A percentile compares a stretch with the other conserved stretches of the same genome.
These are phyloP conservation scores for Macrostomum lignano DNA, from an alignment of 1,140 invertebrate species.

Conservation along the genomic window DNA sequence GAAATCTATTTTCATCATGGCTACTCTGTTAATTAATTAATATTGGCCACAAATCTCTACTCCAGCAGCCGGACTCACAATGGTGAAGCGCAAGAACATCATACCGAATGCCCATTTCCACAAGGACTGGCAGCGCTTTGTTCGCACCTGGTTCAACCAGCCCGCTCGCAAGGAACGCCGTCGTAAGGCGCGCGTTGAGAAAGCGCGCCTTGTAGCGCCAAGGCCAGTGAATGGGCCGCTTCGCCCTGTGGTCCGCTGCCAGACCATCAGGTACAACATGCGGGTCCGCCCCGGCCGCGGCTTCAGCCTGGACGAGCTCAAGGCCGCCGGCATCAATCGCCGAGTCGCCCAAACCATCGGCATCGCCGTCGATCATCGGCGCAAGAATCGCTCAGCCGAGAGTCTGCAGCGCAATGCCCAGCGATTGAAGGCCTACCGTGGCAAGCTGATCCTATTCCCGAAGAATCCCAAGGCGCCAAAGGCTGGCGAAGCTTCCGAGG, in stretches of 20 bases:
- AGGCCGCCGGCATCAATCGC: slow-evolving; percentile 50
- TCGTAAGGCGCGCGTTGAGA: slow-evolving; percentile 53
- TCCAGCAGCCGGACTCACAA: too few relatives aligned
- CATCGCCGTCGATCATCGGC: slow-evolving; percentile 67
- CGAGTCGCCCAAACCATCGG: slow-evolving; percentile 64
- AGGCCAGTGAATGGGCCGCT: slow-evolving; percentile 54
- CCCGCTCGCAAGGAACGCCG: slow-evolving; percentile 68
- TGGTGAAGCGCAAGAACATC: too few relatives aligned
- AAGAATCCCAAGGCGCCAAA: background rate
- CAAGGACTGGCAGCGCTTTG: slow-evolving; percentile 92
- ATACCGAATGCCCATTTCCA: slow-evolving; percentile 96
- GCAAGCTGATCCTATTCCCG: slow-evolving; percentile 46
- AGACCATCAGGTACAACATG: slow-evolving; percentile 45
- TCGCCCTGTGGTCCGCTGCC: slow-evolving; percentile 68
- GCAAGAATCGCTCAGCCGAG: slow-evolving; percentile 76
- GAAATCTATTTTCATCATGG: too few relatives aligned
- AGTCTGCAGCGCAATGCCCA: slow-evolving; percentile 72
- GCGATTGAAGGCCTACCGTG: slow-evolving; percentile 73
- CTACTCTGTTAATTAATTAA: too few relatives aligned
- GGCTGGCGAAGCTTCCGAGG: background rate
- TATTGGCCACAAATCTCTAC: too few relatives aligned
- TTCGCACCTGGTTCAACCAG: slow-evolving; percentile 96
- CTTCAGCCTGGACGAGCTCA: slow-evolving; percentile 77
- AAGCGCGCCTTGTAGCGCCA: slow-evolving; percentile 62
- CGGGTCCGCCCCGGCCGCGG: slow-evolving; percentile 71